Percentiles rank a stretch among this genome's conserved stretches.
These are phyloP conservation scores for Helicoverpa assulta DNA, from an alignment of 2,888 invertebrate genomes.

Conservation along the genomic window DNA sequence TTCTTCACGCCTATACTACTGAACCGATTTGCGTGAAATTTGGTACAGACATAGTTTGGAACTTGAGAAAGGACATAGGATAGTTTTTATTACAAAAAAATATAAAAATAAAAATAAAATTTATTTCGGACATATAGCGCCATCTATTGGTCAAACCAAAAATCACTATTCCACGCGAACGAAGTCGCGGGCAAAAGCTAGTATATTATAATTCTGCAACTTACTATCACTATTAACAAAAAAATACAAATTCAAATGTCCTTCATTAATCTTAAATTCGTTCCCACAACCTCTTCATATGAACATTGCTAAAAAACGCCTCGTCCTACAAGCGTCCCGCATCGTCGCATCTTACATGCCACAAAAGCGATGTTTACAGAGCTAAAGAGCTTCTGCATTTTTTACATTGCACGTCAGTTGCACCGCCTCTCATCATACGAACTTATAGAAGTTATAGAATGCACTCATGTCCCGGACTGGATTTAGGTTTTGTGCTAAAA, in stretches of 20 bases:
- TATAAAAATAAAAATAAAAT: no score
- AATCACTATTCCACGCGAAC: no score
- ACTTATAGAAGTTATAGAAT: slow-evolving; percentile 16
- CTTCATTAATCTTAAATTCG: neutral
- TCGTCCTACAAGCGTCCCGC: slow-evolving; percentile 47
- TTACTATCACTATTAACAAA: no score
- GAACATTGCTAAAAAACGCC: slow-evolving; percentile 19
- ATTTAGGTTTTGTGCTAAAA: slow-evolving; percentile 3
- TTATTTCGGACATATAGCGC: no score
- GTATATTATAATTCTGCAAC: no score
- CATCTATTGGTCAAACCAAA: no score
- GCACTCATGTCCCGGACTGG: slow-evolving; percentile 6
- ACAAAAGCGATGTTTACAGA: slow-evolving; percentile 85
- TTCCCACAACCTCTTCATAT: neutral
- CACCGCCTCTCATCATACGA: slow-evolving; percentile 59
- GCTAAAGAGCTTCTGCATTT: slow-evolving; percentile 88
- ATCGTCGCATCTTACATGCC: slow-evolving; percentile 67
- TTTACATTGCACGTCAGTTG: slow-evolving; percentile 73
- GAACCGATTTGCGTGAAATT: no score
- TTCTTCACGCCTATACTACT: no score
- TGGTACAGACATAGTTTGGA: no score
- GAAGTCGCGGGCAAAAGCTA: no score
- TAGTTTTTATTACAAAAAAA: no score
- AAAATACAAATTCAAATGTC: neutral
- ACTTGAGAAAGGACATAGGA: no score